Base-by-base conservation (phyloP, 2,797 vertebrate species). In the Enteromius afrohamiltoni region DNA sequence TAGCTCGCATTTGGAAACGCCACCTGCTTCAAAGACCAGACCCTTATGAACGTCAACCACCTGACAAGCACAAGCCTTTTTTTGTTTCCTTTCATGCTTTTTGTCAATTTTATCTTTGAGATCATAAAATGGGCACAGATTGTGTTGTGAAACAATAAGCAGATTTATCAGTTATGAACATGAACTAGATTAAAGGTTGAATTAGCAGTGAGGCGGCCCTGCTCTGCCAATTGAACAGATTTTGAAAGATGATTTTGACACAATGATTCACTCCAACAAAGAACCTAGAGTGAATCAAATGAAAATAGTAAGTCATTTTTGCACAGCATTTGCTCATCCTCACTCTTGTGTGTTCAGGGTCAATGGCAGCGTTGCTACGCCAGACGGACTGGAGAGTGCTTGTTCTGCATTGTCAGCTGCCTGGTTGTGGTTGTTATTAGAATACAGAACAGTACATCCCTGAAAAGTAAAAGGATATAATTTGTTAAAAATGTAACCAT, bases 1-100 rank as follows among this genome's bases (percentile, higher is more conserved):
- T 90, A 89, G 83, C 86, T 89, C 83, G 88, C 87, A 86, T 85
- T 86, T 89, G 74, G 84, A 85, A 87, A 84, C 82, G 77, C 83
- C 84, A 77, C 4, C 78, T 84, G 29, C 65, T 74, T 76, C 62
- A 53, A 83, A 60, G 53, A 76, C 37, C 45, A 42, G 58, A 7
- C 16, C 55, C 29, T 26, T 10, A 47, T 23, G 21, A 26, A 79
- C 40, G 17, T 64, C 55, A 78, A 49, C 3, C 65, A 80, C n/a
- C 34, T 58, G 58, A 55, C 40, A 82, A 75, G 64, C 14, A 4
- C 3, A 77, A 65, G 55, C 58, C 67, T 29, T 62, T 78, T 71
- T 49, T 5, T 29, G 0, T 73, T 73, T 34, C 26, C 69, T 62
- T 60, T 40, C 11, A 23, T 40, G 31, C 53, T 26, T 82, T 64